A percentile compares a stretch with the other conserved stretches of the same genome.
Evolutionary conservation across 2,113 vertebrate genomes (phyloP).

Genomic region (Tricholaema leucomelas): DNA sequence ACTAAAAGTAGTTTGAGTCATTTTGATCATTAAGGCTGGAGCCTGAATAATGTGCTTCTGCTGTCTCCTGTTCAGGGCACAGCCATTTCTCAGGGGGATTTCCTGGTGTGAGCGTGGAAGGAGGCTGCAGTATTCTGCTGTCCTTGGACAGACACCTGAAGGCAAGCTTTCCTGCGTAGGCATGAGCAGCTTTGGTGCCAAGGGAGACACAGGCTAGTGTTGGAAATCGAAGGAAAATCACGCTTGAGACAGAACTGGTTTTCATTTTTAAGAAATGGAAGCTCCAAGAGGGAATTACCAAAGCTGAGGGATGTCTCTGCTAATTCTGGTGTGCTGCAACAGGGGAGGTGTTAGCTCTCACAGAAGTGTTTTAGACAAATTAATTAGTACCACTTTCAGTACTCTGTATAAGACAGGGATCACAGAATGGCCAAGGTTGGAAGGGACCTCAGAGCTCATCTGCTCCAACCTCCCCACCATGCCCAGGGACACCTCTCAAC

Average conservation of each 20-base stretch:
- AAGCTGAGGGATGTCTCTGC: neutral
- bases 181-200: neutral
- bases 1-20: neutral
- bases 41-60: neutral
- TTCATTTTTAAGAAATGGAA: neutral
- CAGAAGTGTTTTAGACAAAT: neutral
- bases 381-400: neutral
- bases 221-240: neutral
- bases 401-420: neutral
- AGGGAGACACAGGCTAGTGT: neutral
- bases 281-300: neutral
- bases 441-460: no score
- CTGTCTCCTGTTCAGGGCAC: neutral
- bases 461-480: no score
- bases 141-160: neutral
- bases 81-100: slow-evolving; percentile 22
- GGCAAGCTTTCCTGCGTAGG: neutral
- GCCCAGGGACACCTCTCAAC: no score
- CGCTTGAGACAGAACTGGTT: neutral
- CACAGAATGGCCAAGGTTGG: neutral
- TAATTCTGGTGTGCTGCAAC: neutral
- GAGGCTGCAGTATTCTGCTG: neutral
- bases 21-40: neutral
- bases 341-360: neutral
- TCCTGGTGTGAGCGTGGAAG: neutral